phyloP scores from a whole-genome alignment of 2,797 vertebrate species.

The Dermochelys coriacea region DNA sequence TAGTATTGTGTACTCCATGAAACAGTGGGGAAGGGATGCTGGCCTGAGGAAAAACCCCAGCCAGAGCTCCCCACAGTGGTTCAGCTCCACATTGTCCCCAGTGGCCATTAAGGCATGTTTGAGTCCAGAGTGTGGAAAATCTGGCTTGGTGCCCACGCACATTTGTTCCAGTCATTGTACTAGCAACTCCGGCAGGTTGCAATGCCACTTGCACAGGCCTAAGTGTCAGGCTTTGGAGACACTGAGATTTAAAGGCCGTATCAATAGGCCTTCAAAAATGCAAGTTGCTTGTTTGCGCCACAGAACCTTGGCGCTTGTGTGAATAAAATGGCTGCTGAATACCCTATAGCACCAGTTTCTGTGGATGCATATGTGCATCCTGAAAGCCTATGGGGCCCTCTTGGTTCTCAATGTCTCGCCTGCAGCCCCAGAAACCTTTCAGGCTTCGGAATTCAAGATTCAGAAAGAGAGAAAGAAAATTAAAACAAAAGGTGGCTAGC shows the following conservation, averaged over 20 bases:
- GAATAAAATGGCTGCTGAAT: conserved; percentile 70
- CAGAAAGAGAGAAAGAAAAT: neutral
- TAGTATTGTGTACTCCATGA: neutral
- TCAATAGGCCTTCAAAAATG: neutral
- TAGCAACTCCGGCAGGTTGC: neutral
- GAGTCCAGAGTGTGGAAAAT: conserved; percentile 20
- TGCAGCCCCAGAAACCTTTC: neutral
- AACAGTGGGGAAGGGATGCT: neutral
- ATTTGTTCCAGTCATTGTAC: conserved; percentile 43
- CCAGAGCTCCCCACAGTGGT: conserved; percentile 11
- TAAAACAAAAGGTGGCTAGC: neutral
- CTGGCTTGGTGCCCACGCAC: conserved; percentile 54
- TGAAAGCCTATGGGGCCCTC: neutral
- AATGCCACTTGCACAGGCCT: neutral
- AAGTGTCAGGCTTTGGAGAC: neutral
- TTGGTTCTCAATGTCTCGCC: neutral
- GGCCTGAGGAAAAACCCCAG: neutral
- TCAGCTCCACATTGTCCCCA: conserved; percentile 9
- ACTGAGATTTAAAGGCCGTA: neutral
- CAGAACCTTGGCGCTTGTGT: neutral
- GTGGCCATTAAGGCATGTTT: conserved; percentile 47
- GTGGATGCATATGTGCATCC: conserved; percentile 3
- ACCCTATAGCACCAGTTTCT: neutral
- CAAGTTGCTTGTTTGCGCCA: conserved; percentile 53
- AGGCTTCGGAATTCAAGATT: neutral